These are phyloP conservation scores for Corapipo altera DNA, from an alignment of 2,113 vertebrate species.

Conservation along the genomic window DNA sequence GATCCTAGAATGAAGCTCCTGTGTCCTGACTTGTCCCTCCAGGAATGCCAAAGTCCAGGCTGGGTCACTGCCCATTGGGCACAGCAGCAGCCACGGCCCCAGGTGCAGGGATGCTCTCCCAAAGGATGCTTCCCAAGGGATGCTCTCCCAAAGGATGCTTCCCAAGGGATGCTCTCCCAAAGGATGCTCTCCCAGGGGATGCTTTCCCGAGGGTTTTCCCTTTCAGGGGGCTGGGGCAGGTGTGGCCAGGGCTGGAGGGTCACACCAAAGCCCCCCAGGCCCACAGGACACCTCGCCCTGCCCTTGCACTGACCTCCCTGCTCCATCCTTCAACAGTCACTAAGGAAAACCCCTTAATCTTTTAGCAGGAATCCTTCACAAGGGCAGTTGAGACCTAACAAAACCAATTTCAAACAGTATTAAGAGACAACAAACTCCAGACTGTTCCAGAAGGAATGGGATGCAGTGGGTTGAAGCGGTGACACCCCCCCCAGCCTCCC, in stretches of 20 bases:
- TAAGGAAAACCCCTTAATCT: neutral
- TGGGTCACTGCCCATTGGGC: fast-evolving
- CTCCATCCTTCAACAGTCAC: neutral
- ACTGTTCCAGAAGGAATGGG: neutral
- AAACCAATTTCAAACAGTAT: fast-evolving
- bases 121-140: neutral
- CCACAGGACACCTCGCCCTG: neutral
- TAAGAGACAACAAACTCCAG: neutral
- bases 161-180: neutral
- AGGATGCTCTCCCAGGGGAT: neutral
- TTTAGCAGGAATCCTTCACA: too few species aligned
- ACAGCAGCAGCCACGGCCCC: neutral
- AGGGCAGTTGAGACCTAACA: neutral
- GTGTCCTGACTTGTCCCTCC: neutral
- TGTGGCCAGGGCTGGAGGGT: neutral
- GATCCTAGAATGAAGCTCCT: neutral
- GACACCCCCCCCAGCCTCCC: fast-evolving
- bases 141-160: neutral
- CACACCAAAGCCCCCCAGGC: neutral
- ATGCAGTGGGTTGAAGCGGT: too few species aligned
- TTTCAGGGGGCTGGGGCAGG: neutral
- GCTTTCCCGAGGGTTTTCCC: neutral
- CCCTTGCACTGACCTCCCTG: neutral
- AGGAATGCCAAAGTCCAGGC: neutral
- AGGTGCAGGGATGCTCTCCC: neutral